Percentiles rank a stretch among this genome's conserved stretches.
phyloP scores from a whole-genome alignment of 1,140 invertebrate genomes.

The Tetramorium alpestre region DNA sequence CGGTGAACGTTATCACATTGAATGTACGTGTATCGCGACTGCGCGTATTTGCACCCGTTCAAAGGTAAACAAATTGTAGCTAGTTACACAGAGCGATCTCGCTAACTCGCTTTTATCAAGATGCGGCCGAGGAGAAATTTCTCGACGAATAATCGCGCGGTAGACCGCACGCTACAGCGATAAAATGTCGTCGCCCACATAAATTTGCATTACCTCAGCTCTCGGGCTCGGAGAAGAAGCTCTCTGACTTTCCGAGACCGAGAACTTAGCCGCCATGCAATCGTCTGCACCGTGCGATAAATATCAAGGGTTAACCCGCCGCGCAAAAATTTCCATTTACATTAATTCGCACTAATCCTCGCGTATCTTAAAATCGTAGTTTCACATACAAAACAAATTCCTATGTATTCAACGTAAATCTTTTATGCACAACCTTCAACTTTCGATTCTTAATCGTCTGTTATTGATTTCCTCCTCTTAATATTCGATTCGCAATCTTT shows the following conservation, averaged over 20 bases:
- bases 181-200: conserved; percentile 56
- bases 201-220: conserved; percentile 33
- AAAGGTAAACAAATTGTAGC: conserved; percentile 51
- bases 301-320: background rate
- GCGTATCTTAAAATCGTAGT: background rate
- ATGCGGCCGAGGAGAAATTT: conserved; percentile 30
- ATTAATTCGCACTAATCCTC: background rate
- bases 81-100: conserved; percentile 23
- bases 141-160: conserved; percentile 30
- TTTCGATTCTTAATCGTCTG: background rate
- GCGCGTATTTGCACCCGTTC: conserved; percentile 21
- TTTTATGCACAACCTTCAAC: background rate
- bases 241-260: background rate
- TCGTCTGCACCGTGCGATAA: background rate
- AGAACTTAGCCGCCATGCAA: background rate
- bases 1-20: conserved; percentile 1
- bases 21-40: conserved; percentile 14
- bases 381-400: background rate
- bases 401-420: background rate
- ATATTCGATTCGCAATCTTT: background rate
- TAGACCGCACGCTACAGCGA: conserved; percentile 20
- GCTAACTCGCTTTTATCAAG: conserved; percentile 42
- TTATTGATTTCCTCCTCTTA: background rate
- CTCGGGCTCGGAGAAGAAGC: background rate
- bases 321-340: background rate